phyloP scores from a whole-genome alignment of 2,888 invertebrate species.

The Rhingia campestris region DNA sequence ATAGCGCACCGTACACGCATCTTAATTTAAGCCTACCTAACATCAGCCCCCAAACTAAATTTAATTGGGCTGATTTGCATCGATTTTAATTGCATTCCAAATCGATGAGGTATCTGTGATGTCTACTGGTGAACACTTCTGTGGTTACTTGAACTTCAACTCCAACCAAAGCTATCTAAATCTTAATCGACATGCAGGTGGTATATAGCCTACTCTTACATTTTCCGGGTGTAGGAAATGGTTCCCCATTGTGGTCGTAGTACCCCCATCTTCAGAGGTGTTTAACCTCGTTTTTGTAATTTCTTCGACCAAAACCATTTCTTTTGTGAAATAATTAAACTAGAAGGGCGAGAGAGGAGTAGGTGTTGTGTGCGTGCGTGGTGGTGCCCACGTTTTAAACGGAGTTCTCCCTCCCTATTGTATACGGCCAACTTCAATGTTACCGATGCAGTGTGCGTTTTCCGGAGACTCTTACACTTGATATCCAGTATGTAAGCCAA shows the following conservation, averaged over 20 bases:
- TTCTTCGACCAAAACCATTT: conserved; percentile 55
- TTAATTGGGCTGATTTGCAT: conserved; percentile 48
- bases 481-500: conserved; percentile 31
- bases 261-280: conserved; percentile 46
- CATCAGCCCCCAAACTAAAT: conserved; percentile 12
- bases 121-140: conserved; percentile 15
- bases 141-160: conserved; percentile 14
- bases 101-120: conserved; percentile 22
- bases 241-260: conserved; percentile 28
- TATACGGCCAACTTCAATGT: background rate
- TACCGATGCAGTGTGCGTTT: conserved; percentile 33
- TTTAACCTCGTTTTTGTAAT: conserved; percentile 63
- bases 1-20: conserved; percentile 8
- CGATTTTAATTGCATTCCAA: conserved; percentile 44
- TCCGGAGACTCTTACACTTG: conserved; percentile 33
- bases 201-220: conserved; percentile 14
- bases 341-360: conserved; percentile 29
- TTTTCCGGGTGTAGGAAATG: conserved; percentile 55
- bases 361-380: conserved; percentile 13
- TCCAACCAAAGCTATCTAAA: conserved; percentile 17
- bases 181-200: conserved; percentile 18
- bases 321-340: conserved; percentile 58
- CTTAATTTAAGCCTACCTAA: background rate
- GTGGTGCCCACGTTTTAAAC: conserved; percentile 34
- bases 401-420: conserved; percentile 13